Conservation (phyloP, 2,888 invertebrate species). For the Halictus quadricinctus region DNA sequence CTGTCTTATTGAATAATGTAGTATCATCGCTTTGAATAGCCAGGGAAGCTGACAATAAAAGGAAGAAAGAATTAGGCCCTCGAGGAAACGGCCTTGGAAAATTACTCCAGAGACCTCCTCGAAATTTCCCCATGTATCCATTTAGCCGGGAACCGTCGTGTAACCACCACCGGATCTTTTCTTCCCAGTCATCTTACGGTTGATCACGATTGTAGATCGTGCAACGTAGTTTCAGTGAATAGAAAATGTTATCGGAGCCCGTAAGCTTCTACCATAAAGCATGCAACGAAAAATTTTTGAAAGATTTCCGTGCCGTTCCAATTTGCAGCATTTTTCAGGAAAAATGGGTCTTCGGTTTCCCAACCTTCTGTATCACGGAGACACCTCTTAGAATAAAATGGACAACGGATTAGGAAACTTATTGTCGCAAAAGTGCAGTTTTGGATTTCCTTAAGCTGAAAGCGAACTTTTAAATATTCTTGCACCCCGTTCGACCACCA, state of each 20-base stretch:
- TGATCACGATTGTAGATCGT: background rate
- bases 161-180: constrained; percentile 20
- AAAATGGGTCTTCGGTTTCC: no score
- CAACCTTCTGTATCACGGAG: no score
- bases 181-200: background rate
- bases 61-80: background rate
- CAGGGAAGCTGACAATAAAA: background rate
- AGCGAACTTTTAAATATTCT: no score
- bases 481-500: no score
- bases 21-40: background rate
- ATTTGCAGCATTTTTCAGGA: no score
- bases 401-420: no score
- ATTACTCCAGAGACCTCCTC: background rate
- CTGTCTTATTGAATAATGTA: background rate
- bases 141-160: background rate
- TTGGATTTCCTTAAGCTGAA: no score
- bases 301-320: no score
- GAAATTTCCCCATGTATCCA: constrained; percentile 4
- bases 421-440: no score
- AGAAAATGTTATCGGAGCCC: background rate
- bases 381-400: no score
- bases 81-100: background rate
- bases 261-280: no score
- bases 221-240: background rate
- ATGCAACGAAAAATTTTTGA: no score